These are phyloP conservation scores for Syngnathus floridae DNA, from an alignment of 2,113 vertebrate genomes.

Conservation along the genomic window DNA sequence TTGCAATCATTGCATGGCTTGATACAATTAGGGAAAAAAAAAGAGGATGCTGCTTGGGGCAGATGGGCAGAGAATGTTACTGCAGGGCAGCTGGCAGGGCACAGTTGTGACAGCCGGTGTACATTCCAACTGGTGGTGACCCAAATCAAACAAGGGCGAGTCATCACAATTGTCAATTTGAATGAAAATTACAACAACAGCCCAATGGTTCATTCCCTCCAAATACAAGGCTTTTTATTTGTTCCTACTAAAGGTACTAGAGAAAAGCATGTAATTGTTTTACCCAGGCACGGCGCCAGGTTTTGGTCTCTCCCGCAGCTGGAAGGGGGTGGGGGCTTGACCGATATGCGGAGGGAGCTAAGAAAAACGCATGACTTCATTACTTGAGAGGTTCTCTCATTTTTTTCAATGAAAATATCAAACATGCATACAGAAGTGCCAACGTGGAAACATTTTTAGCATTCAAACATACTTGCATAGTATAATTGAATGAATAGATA, in stretches of 20 bases:
- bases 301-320: too few species aligned
- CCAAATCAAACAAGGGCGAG: not conserved
- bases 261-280: not conserved
- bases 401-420: too few species aligned
- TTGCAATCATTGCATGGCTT: not conserved
- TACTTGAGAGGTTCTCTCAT: too few species aligned
- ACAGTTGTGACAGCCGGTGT: constrained; percentile 2
- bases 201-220: not conserved
- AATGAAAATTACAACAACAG: not conserved
- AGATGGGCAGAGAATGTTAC: not conserved
- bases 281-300: too few species aligned
- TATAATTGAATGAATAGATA: too few species aligned
- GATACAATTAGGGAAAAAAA: not conserved
- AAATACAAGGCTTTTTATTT: not conserved
- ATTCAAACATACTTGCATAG: too few species aligned
- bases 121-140: constrained; percentile 1
- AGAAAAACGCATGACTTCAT: too few species aligned
- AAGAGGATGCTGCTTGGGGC: not conserved
- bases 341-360: too few species aligned
- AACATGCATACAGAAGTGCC: too few species aligned
- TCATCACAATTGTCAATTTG: not conserved
- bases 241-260: not conserved
- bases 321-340: too few species aligned
- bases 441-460: too few species aligned
- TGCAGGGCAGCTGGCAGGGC: not conserved